Evolutionary conservation across 1,140 invertebrate species (phyloP).

Genomic region (Brachystomella parvula): DNA sequence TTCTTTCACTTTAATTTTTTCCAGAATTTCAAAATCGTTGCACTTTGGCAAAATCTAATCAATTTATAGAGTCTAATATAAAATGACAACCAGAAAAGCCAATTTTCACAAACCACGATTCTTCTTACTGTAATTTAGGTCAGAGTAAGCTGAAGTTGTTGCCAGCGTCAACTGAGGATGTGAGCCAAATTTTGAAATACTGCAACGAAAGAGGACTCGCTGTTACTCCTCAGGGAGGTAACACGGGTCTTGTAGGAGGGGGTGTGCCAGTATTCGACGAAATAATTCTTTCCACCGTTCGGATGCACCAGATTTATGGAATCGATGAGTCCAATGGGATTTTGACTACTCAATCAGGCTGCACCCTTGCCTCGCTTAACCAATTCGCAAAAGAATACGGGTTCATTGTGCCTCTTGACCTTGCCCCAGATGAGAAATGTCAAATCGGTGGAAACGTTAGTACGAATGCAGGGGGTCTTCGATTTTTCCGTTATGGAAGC

Average conservation of each 20-base stretch:
- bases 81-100: too few species aligned
- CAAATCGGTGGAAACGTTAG: conserved; percentile 96
- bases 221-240: conserved; percentile 84
- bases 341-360: conserved; percentile 81
- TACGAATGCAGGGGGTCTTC: conserved; percentile 75
- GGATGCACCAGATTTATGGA: conserved; percentile 78
- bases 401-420: conserved; percentile 90
- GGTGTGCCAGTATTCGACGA: conserved; percentile 95
- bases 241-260: conserved; percentile 86
- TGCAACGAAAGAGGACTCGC: conserved; percentile 77
- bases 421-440: conserved; percentile 93
- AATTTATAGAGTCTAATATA: too few species aligned
- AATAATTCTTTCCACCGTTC: conserved; percentile 73
- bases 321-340: conserved; percentile 72
- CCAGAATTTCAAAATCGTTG: not conserved
- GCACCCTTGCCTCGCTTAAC: conserved; percentile 80
- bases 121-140: too few species aligned
- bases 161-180: conserved; percentile 76
- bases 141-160: conserved; percentile 48
- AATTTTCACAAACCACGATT: too few species aligned
- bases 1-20: too few species aligned
- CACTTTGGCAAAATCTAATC: too few species aligned
- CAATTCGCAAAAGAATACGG: conserved; percentile 59
- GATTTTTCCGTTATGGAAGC: conserved; percentile 87
- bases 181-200: conserved; percentile 74